These are phyloP conservation scores for Clarias platycephalus DNA, from an alignment of 2,797 vertebrate species.

Conservation along the genomic window DNA sequence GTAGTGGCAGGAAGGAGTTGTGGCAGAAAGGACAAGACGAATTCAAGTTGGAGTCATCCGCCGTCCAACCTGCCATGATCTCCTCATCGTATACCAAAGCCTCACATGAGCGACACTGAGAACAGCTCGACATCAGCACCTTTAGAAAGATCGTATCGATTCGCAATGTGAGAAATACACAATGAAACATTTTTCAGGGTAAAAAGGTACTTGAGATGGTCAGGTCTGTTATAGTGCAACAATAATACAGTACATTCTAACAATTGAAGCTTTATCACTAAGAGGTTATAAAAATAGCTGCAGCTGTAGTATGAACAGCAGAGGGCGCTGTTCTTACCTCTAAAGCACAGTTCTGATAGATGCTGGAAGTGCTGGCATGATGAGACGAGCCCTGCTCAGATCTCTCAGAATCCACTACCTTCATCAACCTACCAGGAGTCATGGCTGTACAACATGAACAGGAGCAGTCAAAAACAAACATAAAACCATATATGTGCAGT, in stretches of 20 bases:
- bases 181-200: background rate
- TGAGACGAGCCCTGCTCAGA: conserved; percentile 87
- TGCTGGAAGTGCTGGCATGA: conserved; percentile 92
- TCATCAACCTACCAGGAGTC: conserved; percentile 75
- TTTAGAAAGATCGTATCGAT: conserved; percentile 56
- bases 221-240: no score
- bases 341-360: conserved; percentile 92
- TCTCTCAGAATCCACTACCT: conserved; percentile 82
- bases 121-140: conserved; percentile 99
- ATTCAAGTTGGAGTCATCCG: conserved; percentile 96
- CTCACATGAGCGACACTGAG: conserved; percentile 87
- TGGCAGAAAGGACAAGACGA: conserved; percentile 93
- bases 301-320: conserved; percentile 20
- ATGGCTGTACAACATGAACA: conserved; percentile 58
- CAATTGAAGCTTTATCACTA: background rate
- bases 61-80: conserved; percentile 98
- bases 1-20: conserved; percentile 86
- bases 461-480: background rate
- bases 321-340: conserved; percentile 78
- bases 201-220: background rate
- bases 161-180: no score
- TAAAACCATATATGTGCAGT: background rate
- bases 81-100: conserved; percentile 96
- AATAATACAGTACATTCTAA: no score
- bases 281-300: no score